phyloP scores from a whole-genome alignment of 2,888 invertebrate species.

The Ypsolopha scabrella region DNA sequence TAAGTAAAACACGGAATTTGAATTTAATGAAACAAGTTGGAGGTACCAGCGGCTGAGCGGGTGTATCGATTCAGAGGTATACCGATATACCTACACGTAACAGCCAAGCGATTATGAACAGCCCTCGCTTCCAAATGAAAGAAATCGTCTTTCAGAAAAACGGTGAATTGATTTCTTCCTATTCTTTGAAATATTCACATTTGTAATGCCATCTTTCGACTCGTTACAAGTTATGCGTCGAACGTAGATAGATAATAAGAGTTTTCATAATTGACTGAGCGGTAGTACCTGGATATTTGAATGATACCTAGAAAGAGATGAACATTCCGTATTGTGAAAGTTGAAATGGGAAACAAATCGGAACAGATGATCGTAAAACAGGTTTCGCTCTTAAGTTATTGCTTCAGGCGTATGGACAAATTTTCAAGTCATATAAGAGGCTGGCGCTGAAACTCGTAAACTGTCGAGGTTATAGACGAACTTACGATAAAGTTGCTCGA shows the following conservation, averaged over 20 bases:
- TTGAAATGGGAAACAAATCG: conserved; percentile 2
- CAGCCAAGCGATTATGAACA: conserved; percentile 11
- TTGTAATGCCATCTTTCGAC: not conserved
- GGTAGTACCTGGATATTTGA: too few relatives aligned
- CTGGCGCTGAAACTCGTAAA: conserved; percentile 42
- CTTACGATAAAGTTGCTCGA: conserved; percentile 32
- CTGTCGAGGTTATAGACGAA: conserved; percentile 29
- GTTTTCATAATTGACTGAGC: too few relatives aligned
- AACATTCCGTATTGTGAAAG: not conserved
- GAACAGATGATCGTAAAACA: conserved; percentile 30
- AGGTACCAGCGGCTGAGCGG: conserved; percentile 51
- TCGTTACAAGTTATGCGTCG: not conserved
- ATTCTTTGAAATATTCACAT: not conserved
- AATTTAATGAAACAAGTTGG: conserved; percentile 72
- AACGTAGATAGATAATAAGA: too few relatives aligned
- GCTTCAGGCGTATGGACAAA: conserved; percentile 34
- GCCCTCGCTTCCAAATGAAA: not conserved
- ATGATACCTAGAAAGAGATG: not conserved
- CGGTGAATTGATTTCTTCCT: not conserved
- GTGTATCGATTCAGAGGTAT: conserved; percentile 48
- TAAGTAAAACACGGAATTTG: conserved; percentile 71
- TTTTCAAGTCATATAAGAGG: conserved; percentile 34
- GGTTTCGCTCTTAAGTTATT: conserved; percentile 33
- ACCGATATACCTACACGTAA: conserved; percentile 15
- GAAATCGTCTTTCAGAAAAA: not conserved